Evolutionary conservation across 1,140 invertebrate genomes (phyloP).

Genomic region (Samia ricini): DNA sequence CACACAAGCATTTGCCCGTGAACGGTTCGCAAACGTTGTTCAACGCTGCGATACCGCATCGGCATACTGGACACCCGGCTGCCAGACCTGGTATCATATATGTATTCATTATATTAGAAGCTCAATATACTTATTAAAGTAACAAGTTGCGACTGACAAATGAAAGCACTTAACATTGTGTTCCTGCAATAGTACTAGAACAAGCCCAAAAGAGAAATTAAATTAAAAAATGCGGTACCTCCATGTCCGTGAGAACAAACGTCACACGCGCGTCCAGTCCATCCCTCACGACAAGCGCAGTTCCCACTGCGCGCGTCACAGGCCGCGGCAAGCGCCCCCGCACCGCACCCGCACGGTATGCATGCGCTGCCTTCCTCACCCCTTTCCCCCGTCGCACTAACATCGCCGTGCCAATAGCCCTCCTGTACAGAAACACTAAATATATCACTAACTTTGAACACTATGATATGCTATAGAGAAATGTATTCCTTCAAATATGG

Average conservation of each 20-base stretch:
- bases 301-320: slow-evolving; percentile 89
- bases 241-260: slow-evolving; percentile 78
- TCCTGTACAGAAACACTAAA: slow-evolving; percentile 32
- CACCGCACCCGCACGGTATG: slow-evolving; percentile 87
- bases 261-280: slow-evolving; percentile 92
- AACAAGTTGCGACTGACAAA: too few relatives aligned
- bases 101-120: background rate
- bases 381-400: background rate
- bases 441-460: background rate
- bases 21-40: slow-evolving; percentile 83
- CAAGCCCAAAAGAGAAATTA: too few relatives aligned
- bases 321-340: slow-evolving; percentile 82
- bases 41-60: slow-evolving; percentile 87
- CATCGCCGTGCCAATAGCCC: slow-evolving; percentile 53
- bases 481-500: too few relatives aligned
- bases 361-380: slow-evolving; percentile 78
- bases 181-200: too few relatives aligned
- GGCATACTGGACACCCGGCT: slow-evolving; percentile 85
- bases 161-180: too few relatives aligned
- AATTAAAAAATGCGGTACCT: slow-evolving; percentile 27
- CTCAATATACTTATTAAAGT: too few relatives aligned
- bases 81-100: slow-evolving; percentile 66
- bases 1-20: slow-evolving; percentile 87
- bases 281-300: slow-evolving; percentile 86
- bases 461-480: background rate